Base-by-base conservation (phyloP, 2,113 vertebrate genomes). In the Eptesicus fuscus region DNA sequence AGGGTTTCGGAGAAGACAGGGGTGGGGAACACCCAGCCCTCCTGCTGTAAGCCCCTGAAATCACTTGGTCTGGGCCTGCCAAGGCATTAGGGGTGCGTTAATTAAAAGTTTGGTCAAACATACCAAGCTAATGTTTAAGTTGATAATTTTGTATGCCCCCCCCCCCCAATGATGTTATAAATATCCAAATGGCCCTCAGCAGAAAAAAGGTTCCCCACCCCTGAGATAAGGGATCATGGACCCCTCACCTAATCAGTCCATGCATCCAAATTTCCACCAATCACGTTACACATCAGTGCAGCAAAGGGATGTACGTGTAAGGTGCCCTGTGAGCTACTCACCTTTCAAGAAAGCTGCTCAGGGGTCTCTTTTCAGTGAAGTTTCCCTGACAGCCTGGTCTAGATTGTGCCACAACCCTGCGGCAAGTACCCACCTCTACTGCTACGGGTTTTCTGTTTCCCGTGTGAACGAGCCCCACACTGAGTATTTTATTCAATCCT, bases 221-320 rank as follows among this genome's bases (percentile, higher is more conserved):
- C 56, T 28, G 23, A 25, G 23, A n/a, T 69, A 63, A 56, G 40
- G 35, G 9, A 18, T 0, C 65, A 14, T 28, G 32, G 25, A 76
- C 42, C 20, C 67, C 73, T 56, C 59, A 51, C 49, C n/a, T 61
- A 67, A 23, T 80, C 16, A 28, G 37, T 28, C 32, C 42, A 85
- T 44, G 70, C 85, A 91, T 20, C 18, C 83, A 86, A 86, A 91
- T 59, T 82, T 91, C 89, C 76, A 90, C 35, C 82, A 70, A 47
- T 73, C 71, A 73, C 61, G 16, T 82, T n/a, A 51, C 42, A 63
- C 25, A 14, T 37, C 32, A 7, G 67, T 76, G 44, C 74, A 25
- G 16, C 84, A 44, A 56, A 83, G 40, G n/a, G n/a, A 76, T 47
- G n/a, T n/a, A n/a, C n/a, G n/a, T 44, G 47, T 4, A 56, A 82